Evolutionary conservation across 30 jellyfish, hydroid and myxozoan genomes (phyloP).

Genomic region (Aurelia aurita): DNA sequence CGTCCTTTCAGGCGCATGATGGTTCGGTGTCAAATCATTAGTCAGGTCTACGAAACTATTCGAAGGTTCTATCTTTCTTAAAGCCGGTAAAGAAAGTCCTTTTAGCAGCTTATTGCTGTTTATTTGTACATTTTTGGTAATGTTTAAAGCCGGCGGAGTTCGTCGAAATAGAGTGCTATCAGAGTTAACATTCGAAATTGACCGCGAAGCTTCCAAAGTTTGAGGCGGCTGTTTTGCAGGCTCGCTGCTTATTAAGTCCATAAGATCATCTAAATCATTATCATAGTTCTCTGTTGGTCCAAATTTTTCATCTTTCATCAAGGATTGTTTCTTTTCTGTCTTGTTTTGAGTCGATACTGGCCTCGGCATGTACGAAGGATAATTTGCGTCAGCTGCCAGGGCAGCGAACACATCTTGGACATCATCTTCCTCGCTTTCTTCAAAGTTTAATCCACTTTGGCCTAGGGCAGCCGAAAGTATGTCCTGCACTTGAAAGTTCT

Average conservation of each 20-base stretch:
- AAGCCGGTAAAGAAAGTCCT: conserved; percentile 1
- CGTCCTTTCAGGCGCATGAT: background rate
- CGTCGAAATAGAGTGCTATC: background rate
- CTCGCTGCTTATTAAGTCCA: conserved; percentile 54
- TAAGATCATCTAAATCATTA: conserved; percentile 60
- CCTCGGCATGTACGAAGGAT: conserved; percentile 32
- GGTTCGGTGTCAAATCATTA: background rate
- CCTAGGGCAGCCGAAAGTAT: conserved; percentile 98
- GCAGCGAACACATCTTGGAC: conserved; percentile 75
- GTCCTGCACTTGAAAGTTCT: conserved; percentile 61
- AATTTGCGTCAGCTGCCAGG: conserved; percentile 53
- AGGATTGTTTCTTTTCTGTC: background rate
- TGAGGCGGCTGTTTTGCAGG: conserved; percentile 11
- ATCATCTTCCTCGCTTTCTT: conserved; percentile 72
- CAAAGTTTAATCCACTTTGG: conserved; percentile 89
- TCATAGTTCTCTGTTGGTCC: conserved; percentile 20
- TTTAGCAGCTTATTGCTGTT: background rate
- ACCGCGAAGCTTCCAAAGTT: too few species aligned
- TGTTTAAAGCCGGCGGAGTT: conserved; percentile 1
- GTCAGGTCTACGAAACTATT: too few species aligned
- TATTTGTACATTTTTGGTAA: background rate
- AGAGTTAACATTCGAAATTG: background rate
- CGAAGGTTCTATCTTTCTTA: background rate
- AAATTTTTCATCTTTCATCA: background rate
- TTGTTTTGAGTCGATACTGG: background rate